Evolutionary conservation across 1,140 invertebrate species (phyloP), one percentile per base, ranked within the genome.

Genomic region (Eumeta japonica): DNA sequence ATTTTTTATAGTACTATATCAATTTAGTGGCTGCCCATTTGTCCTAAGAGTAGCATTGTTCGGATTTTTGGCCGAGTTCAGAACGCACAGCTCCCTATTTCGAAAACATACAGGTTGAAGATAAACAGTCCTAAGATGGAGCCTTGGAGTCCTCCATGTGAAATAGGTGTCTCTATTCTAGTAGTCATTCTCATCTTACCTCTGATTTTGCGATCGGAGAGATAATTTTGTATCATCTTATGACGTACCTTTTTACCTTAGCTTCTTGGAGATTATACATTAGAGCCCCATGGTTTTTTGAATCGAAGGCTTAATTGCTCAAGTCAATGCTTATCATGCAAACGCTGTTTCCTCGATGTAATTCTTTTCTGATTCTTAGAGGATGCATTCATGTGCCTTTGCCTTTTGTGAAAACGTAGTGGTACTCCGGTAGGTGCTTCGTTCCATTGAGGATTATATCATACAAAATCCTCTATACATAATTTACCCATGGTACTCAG

Each of bases 171-270:
- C 5, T 17, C 20, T 19, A 12, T 15, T 3, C 11, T 24, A 11
- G 2, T 14, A 2, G 31, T 41, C 2, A 24, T 41, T 28, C 39
- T 34, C 10, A 41, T 35, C 19, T 24, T 41, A 12, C 39, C 39
- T 17, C 11, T 29, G 2, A 35, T 3, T 9, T 1, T 28, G 28
- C 39, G 27, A 10, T 14, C 31, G 12, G 13, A 14, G 1, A 41
- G 39, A 14, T 41, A 41, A 28, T 41, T 41, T 18, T 41, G 31
- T 2, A 41, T 41, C 12, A 35, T 41, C 30, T 41, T 41, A 35
- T 35, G 7, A 41, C n/a, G 19, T 41, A 35, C 9, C 35, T 41
- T 2, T 16, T 15, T 3, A 15, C 24, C 12, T 39, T 20, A 2
- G 12, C 10, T 4, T 39, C 19, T 11, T 33, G 30, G 2, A 41